Evolutionary conservation across 2,113 vertebrate genomes (phyloP), one percentile per base, ranked within the genome.

Genomic region (Lota lota): DNA sequence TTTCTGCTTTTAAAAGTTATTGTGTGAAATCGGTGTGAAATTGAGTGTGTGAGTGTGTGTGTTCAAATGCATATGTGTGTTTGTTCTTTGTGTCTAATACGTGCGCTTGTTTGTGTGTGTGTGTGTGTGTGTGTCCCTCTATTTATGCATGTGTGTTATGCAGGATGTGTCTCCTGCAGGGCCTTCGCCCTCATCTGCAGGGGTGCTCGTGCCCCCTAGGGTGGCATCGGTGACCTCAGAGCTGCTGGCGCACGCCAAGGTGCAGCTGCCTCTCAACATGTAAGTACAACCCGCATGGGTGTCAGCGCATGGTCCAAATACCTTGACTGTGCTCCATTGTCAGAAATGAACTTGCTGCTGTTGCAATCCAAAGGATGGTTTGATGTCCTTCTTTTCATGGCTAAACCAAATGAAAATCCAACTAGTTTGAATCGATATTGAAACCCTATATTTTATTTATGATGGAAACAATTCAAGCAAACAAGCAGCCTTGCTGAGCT

Each of bases 251-350:
- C 88, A 93, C 28, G 85, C 94, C 81, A 98, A 97, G 86, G 93
- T 94, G 88, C 96, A 97, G 89, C 93, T 99, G 62, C 97, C 97
- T 57, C 95, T 99, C 85, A 99, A 98, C 86, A 95, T 98, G 97
- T 98, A 92, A 97, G 96, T 91, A 67, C 51, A 22, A 54, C 61
- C 72, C 74, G 40, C 28, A 60, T 64, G 56, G 60, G 68, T 57
- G 57, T 79, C 73, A 68, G 67, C 61, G 67, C 40, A 47, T 56
- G 53, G 16, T 56, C 53, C n/a, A 16, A 56, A 56, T n/a, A 2
- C 18, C n/a, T n/a, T n/a, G 53, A n/a, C n/a, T 4, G 17, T 18
- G 15, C 10, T 14, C 1, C n/a, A n/a, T 7, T 56, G 53, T 17
- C 4, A 17, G n/a, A 56, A n/a, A 56, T 18, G 16, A n/a, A n/a